Evolutionary conservation across 2,888 invertebrate species (phyloP).

Genomic region (Drosophila pegasa): DNA sequence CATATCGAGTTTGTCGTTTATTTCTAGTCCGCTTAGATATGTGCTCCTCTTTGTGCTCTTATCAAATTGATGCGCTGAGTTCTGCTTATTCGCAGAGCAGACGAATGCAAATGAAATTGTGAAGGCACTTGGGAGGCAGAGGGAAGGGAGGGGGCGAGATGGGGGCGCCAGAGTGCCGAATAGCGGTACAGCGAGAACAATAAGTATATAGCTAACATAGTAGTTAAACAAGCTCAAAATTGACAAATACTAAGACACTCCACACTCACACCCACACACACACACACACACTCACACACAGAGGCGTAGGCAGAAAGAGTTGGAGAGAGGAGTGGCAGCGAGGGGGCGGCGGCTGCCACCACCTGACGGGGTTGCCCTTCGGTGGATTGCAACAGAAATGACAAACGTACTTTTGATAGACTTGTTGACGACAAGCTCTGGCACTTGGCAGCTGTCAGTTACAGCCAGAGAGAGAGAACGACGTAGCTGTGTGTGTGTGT

Average conservation of each 20-base stretch:
- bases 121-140: slow-evolving; percentile 44
- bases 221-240: slow-evolving; percentile 63
- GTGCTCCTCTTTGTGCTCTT: slow-evolving; percentile 22
- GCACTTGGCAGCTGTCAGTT: slow-evolving; percentile 78
- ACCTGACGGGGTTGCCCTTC: slow-evolving; percentile 32
- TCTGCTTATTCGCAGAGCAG: slow-evolving; percentile 40
- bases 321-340: not conserved
- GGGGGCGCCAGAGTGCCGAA: not conserved
- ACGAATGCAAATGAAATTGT: slow-evolving; percentile 64
- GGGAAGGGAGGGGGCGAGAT: not conserved
- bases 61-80: slow-evolving; percentile 56
- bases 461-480: slow-evolving; percentile 50
- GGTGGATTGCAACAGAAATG: slow-evolving; percentile 72
- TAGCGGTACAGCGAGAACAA: not conserved
- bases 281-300: slow-evolving; percentile 23
- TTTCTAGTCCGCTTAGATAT: not conserved
- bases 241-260: slow-evolving; percentile 46
- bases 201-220: slow-evolving; percentile 32
- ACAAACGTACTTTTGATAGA: slow-evolving; percentile 81
- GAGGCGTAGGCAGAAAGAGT: slow-evolving; percentile 11
- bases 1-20: not conserved
- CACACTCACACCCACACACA: slow-evolving; percentile 17
- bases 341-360: slow-evolving; percentile 1
- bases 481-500: slow-evolving; percentile 7
- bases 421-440: slow-evolving; percentile 79